Evolutionary conservation across 2,113 vertebrate genomes (phyloP).

Genomic region (Lipophrys pholis): DNA sequence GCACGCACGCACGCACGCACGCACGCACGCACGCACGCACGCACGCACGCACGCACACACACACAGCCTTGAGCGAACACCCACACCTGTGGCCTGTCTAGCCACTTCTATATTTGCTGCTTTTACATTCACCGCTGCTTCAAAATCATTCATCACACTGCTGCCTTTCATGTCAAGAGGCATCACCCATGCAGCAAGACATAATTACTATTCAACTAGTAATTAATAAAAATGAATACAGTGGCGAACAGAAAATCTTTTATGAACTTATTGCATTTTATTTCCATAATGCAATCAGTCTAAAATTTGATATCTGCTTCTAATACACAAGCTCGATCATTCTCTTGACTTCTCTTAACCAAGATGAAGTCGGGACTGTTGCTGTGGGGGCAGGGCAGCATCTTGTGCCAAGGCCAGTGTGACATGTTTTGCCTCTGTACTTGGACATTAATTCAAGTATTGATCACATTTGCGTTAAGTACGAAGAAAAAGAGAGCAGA

Average conservation of each 20-base stretch:
- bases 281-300: constrained; percentile 69
- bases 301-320: constrained; percentile 56
- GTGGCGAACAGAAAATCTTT: constrained; percentile 38
- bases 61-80: constrained; percentile 32
- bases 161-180: constrained; percentile 44
- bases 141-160: constrained; percentile 37
- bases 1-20: constrained; percentile 14
- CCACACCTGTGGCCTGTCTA: constrained; percentile 67
- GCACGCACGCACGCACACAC: constrained; percentile 19
- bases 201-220: constrained; percentile 71
- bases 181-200: constrained; percentile 50
- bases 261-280: constrained; percentile 67
- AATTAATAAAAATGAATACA: constrained; percentile 73
- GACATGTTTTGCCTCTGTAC: constrained; percentile 66
- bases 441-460: constrained; percentile 78
- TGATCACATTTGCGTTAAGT: constrained; percentile 68
- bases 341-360: constrained; percentile 48
- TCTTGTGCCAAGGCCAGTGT: constrained; percentile 59
- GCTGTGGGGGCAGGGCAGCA: constrained; percentile 22
- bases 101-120: constrained; percentile 13
- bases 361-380: constrained; percentile 40
- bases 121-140: constrained; percentile 17
- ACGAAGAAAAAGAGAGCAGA: constrained; percentile 35
- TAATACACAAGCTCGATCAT: constrained; percentile 38
- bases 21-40: constrained; percentile 13